phyloP scores from a whole-genome alignment of 2,888 invertebrate species.

The Microctonus brassicae region DNA sequence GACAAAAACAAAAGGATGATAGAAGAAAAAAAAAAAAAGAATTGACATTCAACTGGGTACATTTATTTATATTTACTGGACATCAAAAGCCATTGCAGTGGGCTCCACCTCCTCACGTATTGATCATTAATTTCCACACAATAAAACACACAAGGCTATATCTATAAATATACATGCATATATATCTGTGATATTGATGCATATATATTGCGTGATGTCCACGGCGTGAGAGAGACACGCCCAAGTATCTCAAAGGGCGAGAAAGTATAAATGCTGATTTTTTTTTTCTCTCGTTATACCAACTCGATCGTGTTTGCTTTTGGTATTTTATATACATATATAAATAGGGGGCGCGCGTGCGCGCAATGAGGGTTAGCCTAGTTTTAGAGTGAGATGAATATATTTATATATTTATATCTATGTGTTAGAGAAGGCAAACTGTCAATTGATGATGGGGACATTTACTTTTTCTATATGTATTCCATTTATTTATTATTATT shows the following conservation, averaged over 20 bases:
- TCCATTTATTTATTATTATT: too few species aligned
- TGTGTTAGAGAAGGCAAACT: constrained; percentile 12
- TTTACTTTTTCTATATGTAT: too few species aligned
- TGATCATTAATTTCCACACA: constrained; percentile 67
- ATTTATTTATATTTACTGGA: constrained; percentile 15
- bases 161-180: not conserved
- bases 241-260: constrained; percentile 47
- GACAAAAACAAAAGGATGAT: too few species aligned
- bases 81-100: constrained; percentile 27
- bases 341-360: constrained; percentile 44
- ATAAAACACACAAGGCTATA: constrained; percentile 53
- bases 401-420: too few species aligned
- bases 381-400: constrained; percentile 20
- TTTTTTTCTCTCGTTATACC: constrained; percentile 31
- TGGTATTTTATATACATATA: constrained; percentile 58
- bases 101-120: constrained; percentile 37
- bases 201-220: constrained; percentile 42
- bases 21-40: too few species aligned
- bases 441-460: constrained; percentile 67
- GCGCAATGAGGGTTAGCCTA: constrained; percentile 50
- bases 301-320: constrained; percentile 63
- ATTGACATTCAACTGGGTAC: constrained; percentile 14
- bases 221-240: constrained; percentile 68
- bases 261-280: constrained; percentile 44
- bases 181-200: not conserved